These are phyloP conservation scores for Uria aalge DNA, from an alignment of 2,113 vertebrate genomes.

Conservation along the genomic window DNA sequence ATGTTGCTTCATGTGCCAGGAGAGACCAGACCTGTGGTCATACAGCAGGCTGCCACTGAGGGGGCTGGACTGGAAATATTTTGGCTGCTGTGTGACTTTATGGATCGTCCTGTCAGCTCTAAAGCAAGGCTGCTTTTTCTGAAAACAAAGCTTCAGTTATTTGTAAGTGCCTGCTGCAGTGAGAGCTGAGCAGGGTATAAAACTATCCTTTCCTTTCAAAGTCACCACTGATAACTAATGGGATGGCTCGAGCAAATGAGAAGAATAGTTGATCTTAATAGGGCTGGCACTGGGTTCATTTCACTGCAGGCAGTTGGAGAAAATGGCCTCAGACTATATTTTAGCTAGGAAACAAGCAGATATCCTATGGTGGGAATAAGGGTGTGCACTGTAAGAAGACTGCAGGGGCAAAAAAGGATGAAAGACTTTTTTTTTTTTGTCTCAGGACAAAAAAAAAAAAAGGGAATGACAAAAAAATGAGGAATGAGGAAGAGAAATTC, in stretches of 20 bases:
- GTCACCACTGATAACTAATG: constrained; percentile 62
- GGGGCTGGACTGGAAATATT: not conserved
- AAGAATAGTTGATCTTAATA: constrained; percentile 56
- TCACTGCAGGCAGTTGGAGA: constrained; percentile 19
- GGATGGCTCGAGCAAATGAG: constrained; percentile 35
- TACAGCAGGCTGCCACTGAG: not conserved
- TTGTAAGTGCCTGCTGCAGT: constrained; percentile 54
- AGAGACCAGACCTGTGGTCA: not conserved
- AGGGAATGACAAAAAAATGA: not conserved
- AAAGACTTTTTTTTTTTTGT: not conserved
- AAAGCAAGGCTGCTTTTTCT: constrained; percentile 38
- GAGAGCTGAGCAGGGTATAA: constrained; percentile 64
- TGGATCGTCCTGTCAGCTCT: constrained; percentile 40
- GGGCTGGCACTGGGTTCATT: constrained; percentile 22
- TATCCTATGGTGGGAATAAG: not conserved
- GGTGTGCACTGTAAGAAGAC: not conserved
- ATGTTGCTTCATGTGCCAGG: not conserved
- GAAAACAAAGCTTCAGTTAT: constrained; percentile 51
- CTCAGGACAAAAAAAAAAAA: not conserved
- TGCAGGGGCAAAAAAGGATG: not conserved
- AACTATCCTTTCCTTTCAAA: constrained; percentile 50
- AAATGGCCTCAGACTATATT: not conserved
- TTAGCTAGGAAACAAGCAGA: not conserved
- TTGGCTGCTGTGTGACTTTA: constrained; percentile 6
- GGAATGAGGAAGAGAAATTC: not conserved